Evolutionary conservation across 2,797 vertebrate species (phyloP), one percentile per base, ranked within the genome.

Genomic region (Sciaenops ocellatus): DNA sequence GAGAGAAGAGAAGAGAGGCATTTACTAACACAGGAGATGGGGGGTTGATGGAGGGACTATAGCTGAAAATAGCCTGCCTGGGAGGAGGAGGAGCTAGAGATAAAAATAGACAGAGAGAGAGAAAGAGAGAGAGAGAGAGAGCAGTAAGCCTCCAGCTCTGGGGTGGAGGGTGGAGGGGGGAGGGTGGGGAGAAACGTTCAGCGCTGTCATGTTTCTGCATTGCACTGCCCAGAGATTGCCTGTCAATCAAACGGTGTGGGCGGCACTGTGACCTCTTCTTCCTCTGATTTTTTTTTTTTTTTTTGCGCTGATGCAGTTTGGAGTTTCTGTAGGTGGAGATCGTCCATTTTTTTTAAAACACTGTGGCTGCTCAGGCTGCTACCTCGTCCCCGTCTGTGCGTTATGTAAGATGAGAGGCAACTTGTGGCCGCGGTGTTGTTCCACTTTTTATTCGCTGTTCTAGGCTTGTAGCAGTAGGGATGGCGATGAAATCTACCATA

Each of bases 71-170:
- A 87, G 84, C 81, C 71, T 80, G 78, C 76, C 72, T 71, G 85
- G 67, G 84, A 82, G 87, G 80, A 88, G 92, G 85, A 88, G 82
- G 76, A 74, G 91, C 80, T 28, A 41, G 13, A 57, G 89, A 90
- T 91, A 92, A 89, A 93, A 92, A 92, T 92, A 94, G 90, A 86
- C 47, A 22, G 54, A 69, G 46, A 24, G 63, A 61, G 70, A 79
- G 69, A 57, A 74, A 76, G 74, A 62, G 54, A 73, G 73, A 78
- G 62, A 76, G 76, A 60, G 68, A 30, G 76, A 62, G 80, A 86
- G 80, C 79, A 61, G 73, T 80, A 88, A 90, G 87, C 87, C 81
- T 90, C 51, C 78, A 89, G 89, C 79, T 81, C 72, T 76, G 61
- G 70, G 72, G 41, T 63, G 67, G 65, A 34, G 34, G 80, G 60